Evolutionary conservation across 2,888 invertebrate species (phyloP).

Genomic region (Drosophila austrosaltans): DNA sequence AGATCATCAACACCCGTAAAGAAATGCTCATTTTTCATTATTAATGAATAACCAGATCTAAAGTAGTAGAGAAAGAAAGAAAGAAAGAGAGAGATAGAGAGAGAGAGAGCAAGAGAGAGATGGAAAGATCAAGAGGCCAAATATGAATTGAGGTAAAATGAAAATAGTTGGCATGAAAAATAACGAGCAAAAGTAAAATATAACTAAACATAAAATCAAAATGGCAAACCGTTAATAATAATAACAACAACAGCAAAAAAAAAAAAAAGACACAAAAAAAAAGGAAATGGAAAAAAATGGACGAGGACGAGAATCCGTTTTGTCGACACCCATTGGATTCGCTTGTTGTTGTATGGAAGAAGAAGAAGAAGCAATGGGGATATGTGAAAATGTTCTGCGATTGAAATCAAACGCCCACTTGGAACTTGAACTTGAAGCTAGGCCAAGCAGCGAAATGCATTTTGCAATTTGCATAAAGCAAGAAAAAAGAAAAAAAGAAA

Average conservation of each 20-base stretch:
- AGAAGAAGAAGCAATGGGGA: slow-evolving; percentile 24
- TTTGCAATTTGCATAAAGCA: slow-evolving; percentile 76
- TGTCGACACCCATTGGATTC: slow-evolving; percentile 44
- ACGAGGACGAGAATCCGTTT: slow-evolving; percentile 59
- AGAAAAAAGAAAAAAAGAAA: slow-evolving; percentile 27
- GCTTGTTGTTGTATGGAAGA: slow-evolving; percentile 10
- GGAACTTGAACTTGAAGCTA: slow-evolving; percentile 61
- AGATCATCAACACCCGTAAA: slow-evolving; percentile 13
- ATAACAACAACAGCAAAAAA: slow-evolving; percentile 24
- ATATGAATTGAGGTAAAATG: slow-evolving; percentile 56
- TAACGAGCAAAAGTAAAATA: slow-evolving; percentile 73
- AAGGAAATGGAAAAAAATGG: slow-evolving; percentile 23
- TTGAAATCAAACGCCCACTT: slow-evolving; percentile 80
- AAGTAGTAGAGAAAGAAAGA: no score
- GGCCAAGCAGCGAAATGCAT: slow-evolving; percentile 45
- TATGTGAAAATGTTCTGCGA: slow-evolving; percentile 76
- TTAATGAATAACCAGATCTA: slow-evolving; percentile 9
- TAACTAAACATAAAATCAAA: slow-evolving; percentile 78
- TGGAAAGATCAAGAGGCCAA: slow-evolving; percentile 72
- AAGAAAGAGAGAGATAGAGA: not conserved
- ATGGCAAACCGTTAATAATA: slow-evolving; percentile 76
- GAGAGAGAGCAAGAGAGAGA: slow-evolving; percentile 19
- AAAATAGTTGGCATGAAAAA: slow-evolving; percentile 62
- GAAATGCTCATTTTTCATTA: slow-evolving; percentile 2
- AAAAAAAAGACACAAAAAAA: slow-evolving; percentile 29